These are phyloP conservation scores for Scolopax bukidnonensis DNA, from an alignment of 2,797 vertebrate genomes.

Conservation along the genomic window DNA sequence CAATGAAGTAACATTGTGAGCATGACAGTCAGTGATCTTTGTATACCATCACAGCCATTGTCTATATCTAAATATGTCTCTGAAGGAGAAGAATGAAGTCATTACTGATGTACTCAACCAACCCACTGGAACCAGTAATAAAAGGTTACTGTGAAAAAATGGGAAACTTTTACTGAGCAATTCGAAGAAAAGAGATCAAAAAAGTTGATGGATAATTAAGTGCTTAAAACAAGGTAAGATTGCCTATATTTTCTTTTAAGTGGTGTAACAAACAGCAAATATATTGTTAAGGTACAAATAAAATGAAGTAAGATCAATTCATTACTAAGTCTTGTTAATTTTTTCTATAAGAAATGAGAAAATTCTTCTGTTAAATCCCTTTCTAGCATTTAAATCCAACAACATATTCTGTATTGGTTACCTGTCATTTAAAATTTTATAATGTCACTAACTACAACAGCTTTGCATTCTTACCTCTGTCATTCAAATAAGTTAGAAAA, in stretches of 20 bases:
- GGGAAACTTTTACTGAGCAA: neutral
- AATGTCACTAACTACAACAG: neutral
- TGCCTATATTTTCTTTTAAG: neutral
- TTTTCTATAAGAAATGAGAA: neutral
- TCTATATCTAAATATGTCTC: neutral
- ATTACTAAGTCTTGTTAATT: neutral
- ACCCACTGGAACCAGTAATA: neutral
- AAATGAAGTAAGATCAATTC: neutral
- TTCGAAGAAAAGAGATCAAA: neutral
- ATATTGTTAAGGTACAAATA: neutral
- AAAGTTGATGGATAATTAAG: neutral
- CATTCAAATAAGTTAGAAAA: neutral
- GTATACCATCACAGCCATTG: neutral
- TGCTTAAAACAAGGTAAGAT: neutral
- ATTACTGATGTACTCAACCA: neutral
- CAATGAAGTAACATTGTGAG: slow-evolving; percentile 17
- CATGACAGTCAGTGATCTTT: neutral
- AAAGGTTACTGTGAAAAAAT: neutral
- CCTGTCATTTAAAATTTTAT: neutral
- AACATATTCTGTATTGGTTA: neutral
- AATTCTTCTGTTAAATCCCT: neutral
- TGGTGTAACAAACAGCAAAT: neutral
- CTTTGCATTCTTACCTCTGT: neutral
- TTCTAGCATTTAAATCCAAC: neutral
- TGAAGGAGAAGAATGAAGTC: neutral